Percentiles rank a stretch among this genome's conserved stretches.
Evolutionary conservation across 2,888 invertebrate genomes (phyloP).

Genomic region (Conchocele bisecta): DNA sequence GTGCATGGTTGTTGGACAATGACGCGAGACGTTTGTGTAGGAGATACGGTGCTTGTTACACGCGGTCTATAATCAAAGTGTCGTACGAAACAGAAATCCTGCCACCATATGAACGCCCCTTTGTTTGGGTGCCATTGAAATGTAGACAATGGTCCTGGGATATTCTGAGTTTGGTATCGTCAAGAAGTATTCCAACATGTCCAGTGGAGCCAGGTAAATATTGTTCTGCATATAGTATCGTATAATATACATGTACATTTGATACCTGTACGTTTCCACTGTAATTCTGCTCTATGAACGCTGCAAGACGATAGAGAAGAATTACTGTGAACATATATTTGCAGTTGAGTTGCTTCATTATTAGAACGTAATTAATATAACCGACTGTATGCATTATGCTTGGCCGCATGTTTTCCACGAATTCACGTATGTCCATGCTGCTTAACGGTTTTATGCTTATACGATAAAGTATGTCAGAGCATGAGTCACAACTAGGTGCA

Average conservation of each 20-base stretch:
- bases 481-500: background rate
- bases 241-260: background rate
- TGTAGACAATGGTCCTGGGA: slow-evolving; percentile 66
- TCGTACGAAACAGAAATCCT: slow-evolving; percentile 51
- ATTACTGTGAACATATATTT: too few species aligned
- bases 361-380: too few species aligned
- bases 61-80: slow-evolving; percentile 59
- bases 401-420: too few species aligned
- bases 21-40: slow-evolving; percentile 48
- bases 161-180: slow-evolving; percentile 38
- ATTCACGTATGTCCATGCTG: too few species aligned
- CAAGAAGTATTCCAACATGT: slow-evolving; percentile 53
- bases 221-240: background rate
- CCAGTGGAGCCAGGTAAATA: slow-evolving; percentile 61
- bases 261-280: background rate
- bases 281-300: too few species aligned
- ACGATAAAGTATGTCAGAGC: too few species aligned
- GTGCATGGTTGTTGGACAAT: slow-evolving; percentile 69
- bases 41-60: slow-evolving; percentile 40
- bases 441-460: too few species aligned
- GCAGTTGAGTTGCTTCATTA: too few species aligned
- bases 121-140: slow-evolving; percentile 29
- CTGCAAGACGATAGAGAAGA: too few species aligned
- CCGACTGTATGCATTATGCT: too few species aligned
- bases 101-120: slow-evolving; percentile 68